phyloP scores from a whole-genome alignment of 2,888 invertebrate species.

The Tridacna gigas region DNA sequence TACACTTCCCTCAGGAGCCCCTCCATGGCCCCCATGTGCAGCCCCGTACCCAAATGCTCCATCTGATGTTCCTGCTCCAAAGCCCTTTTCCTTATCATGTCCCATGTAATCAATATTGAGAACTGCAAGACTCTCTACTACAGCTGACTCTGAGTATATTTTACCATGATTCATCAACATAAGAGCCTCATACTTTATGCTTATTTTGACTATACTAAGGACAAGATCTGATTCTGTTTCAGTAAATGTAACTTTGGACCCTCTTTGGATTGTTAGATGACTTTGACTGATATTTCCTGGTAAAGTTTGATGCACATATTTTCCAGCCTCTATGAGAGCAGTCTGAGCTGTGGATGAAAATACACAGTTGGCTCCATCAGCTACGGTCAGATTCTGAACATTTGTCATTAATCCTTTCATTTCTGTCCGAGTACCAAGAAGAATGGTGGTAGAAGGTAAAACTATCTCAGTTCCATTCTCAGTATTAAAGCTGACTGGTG shows the following conservation, averaged over 20 bases:
- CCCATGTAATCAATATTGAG: slow-evolving; percentile 71
- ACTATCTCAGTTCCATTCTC: slow-evolving; percentile 69
- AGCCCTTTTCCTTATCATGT: slow-evolving; percentile 61
- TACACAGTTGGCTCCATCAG: slow-evolving; percentile 69
- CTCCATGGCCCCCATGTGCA: slow-evolving; percentile 78
- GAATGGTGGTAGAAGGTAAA: slow-evolving; percentile 69
- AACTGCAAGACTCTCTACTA: slow-evolving; percentile 72
- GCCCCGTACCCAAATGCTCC: slow-evolving; percentile 69
- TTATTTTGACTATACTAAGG: slow-evolving; percentile 65
- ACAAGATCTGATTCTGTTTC: slow-evolving; percentile 62
- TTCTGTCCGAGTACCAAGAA: slow-evolving; percentile 73
- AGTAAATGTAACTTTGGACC: slow-evolving; percentile 66
- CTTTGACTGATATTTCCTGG: slow-evolving; percentile 73
- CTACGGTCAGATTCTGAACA: slow-evolving; percentile 76
- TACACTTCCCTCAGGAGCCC: slow-evolving; percentile 65
- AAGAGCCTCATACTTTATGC: slow-evolving; percentile 71
- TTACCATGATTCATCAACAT: slow-evolving; percentile 72
- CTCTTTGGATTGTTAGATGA: slow-evolving; percentile 71
- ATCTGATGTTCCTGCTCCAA: slow-evolving; percentile 62
- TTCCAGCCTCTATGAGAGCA: slow-evolving; percentile 71
- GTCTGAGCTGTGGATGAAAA: slow-evolving; percentile 74
- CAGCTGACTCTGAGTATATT: slow-evolving; percentile 68
- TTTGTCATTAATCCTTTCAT: slow-evolving; percentile 71
- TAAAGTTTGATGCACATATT: slow-evolving; percentile 66
- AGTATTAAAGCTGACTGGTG: slow-evolving; percentile 76